phyloP scores from a whole-genome alignment of 2,888 invertebrate species.

The Eumerus sabulonum region DNA sequence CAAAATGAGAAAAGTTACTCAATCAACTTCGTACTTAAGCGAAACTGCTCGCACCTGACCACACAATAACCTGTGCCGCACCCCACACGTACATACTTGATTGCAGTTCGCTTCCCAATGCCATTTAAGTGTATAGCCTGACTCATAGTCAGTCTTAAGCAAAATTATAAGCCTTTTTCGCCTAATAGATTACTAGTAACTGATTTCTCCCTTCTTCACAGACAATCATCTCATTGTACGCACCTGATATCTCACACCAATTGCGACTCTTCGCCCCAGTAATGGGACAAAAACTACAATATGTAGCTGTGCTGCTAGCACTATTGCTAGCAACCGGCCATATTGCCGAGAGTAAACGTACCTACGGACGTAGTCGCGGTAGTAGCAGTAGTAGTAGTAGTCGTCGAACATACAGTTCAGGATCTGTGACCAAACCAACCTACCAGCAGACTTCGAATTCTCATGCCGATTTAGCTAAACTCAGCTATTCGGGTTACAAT shows the following conservation, averaged over 20 bases:
- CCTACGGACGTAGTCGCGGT: slow-evolving; percentile 73
- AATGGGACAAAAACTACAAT: slow-evolving; percentile 57
- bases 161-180: too few relatives aligned
- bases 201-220: not conserved
- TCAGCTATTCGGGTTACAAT: slow-evolving; percentile 77
- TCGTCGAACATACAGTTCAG: slow-evolving; percentile 69
- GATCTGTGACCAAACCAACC: slow-evolving; percentile 76
- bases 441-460: slow-evolving; percentile 73
- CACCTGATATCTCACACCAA: not conserved
- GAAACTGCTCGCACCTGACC: too few relatives aligned
- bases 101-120: too few relatives aligned
- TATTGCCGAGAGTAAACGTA: slow-evolving; percentile 74
- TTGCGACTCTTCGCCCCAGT: too few relatives aligned
- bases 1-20: too few relatives aligned
- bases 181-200: too few relatives aligned
- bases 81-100: too few relatives aligned
- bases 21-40: too few relatives aligned
- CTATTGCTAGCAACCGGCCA: slow-evolving; percentile 57
- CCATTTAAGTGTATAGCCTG: too few relatives aligned
- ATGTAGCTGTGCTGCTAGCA: slow-evolving; percentile 50
- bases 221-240: slow-evolving; percentile 14
- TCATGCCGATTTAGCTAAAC: slow-evolving; percentile 75
- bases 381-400: slow-evolving; percentile 71
- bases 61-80: too few relatives aligned
- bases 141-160: too few relatives aligned